A percentile compares a stretch with the other conserved stretches of the same genome.
These are phyloP conservation scores for Potamarius usumacintae DNA, from an alignment of 2,113 vertebrate species.

Conservation along the genomic window DNA sequence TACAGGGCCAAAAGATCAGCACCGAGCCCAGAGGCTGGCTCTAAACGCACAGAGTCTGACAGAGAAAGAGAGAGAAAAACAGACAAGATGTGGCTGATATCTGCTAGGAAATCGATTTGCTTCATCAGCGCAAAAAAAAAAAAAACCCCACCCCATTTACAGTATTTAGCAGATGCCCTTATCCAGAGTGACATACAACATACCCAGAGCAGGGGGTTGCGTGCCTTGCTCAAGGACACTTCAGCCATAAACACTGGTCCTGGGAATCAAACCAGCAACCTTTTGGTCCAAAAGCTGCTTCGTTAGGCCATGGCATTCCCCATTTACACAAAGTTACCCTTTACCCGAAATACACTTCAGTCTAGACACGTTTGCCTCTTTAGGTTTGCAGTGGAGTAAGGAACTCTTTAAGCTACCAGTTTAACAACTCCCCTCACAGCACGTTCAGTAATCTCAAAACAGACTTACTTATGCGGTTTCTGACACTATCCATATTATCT, in stretches of 20 bases:
- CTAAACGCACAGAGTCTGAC: slow-evolving; percentile 60
- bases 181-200: too few species aligned
- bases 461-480: neutral
- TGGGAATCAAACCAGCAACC: too few species aligned
- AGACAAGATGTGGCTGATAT: neutral
- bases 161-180: too few species aligned
- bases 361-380: neutral
- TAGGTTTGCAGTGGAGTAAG: neutral
- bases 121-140: neutral
- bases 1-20: slow-evolving; percentile 84
- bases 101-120: neutral
- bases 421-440: neutral
- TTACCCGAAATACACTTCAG: neutral
- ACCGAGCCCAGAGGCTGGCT: slow-evolving; percentile 83
- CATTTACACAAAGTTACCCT: neutral
- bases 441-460: neutral
- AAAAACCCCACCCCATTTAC: neutral
- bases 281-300: too few species aligned
- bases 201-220: too few species aligned
- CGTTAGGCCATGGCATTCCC: too few species aligned
- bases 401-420: neutral
- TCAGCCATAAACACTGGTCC: too few species aligned
- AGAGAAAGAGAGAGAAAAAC: neutral
- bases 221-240: too few species aligned
- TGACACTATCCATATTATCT: neutral